A percentile compares a stretch with the other conserved stretches of the same genome.
These are phyloP conservation scores for Pocillopora meandrina DNA, from an alignment of 92 coral and sea anemone genomes.

Conservation along the genomic window DNA sequence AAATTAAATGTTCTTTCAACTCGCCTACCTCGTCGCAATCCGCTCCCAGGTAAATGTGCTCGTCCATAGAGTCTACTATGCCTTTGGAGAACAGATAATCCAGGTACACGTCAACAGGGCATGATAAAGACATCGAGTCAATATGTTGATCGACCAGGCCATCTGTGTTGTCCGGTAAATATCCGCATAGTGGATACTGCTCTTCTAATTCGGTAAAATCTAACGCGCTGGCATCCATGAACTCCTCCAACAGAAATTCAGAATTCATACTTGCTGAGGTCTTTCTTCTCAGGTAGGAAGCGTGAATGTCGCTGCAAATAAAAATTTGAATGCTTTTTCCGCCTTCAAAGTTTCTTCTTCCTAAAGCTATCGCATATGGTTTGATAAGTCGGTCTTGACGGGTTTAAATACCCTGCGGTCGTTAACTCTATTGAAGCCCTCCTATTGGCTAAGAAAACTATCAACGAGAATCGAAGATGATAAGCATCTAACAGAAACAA, in stretches of 20 bases:
- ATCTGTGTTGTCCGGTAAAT: constrained; percentile 53
- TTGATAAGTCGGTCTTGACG: neutral
- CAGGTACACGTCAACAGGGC: constrained; percentile 79
- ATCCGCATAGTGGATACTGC: constrained; percentile 49
- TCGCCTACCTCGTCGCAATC: constrained; percentile 85
- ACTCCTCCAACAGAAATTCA: constrained; percentile 71
- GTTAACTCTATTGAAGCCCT: constrained; percentile 25
- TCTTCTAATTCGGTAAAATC: constrained; percentile 50
- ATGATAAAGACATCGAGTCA: constrained; percentile 76
- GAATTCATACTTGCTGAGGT: constrained; percentile 46
- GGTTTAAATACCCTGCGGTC: constrained; percentile 34
- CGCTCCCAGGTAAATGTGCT: constrained; percentile 50
- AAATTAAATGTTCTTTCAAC: constrained; percentile 76
- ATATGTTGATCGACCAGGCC: constrained; percentile 60
- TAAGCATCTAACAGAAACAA: constrained; percentile 45
- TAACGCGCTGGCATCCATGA: constrained; percentile 55
- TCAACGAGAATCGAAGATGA: constrained; percentile 29
- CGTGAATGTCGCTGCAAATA: constrained; percentile 24
- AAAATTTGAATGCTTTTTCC: constrained; percentile 10
- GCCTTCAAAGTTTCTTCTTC: constrained; percentile 5
- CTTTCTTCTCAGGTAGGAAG: constrained; percentile 3
- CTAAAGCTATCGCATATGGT: constrained; percentile 27
- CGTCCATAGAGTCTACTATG: constrained; percentile 83
- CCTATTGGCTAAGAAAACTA: constrained; percentile 38
- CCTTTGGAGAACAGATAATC: constrained; percentile 89